Evolutionary conservation across 2,797 vertebrate genomes (phyloP), one percentile per base, ranked within the genome.

Genomic region (Tadarida brasiliensis): DNA sequence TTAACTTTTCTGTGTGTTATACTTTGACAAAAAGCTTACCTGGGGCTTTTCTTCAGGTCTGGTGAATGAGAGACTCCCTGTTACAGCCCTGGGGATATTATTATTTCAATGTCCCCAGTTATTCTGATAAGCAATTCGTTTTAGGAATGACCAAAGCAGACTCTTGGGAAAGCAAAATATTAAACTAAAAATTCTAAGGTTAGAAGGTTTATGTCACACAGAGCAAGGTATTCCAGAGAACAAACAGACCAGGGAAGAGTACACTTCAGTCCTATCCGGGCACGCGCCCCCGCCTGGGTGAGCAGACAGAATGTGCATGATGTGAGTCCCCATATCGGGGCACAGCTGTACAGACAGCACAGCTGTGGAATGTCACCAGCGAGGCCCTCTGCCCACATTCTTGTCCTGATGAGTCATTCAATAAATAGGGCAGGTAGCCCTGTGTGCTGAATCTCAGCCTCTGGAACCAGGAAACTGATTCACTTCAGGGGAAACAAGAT

Each of bases 391-490:
- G 54, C 65, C 44, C 35, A 87, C 94, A 97, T 97, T 97, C 95
- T 80, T 94, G 91, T 97, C 91, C 93, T 78, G 2, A n/a, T 97
- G 96, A 98, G 92, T 98, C 97, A 98, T 61, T 96, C 94, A 94
- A 86, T 96, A 88, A 98, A 96, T 76, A 82, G 15, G 86, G 56
- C 86, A 98, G 91, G 90, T 97, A 97, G 95, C 57, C 44, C 88
- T 90, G 90, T 76, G 47, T 81, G 47, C 16, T n/a, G 51, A 91
- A 59, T 61, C 78, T 5, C 26, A 65, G 51, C 35, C 78, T 81
- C 76, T 94, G 95, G 97, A 98, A 95, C 96, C 93, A 97, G 97
- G 24, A 39, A 94, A 74, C 59, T 59, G 88, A 51, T 17, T 91
- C 86, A 73, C 15, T 65, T 74, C 63, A 57, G 63, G 30, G 35